phyloP scores from a whole-genome alignment of 2,888 invertebrate genomes.

The Acrobeloides nanus region DNA sequence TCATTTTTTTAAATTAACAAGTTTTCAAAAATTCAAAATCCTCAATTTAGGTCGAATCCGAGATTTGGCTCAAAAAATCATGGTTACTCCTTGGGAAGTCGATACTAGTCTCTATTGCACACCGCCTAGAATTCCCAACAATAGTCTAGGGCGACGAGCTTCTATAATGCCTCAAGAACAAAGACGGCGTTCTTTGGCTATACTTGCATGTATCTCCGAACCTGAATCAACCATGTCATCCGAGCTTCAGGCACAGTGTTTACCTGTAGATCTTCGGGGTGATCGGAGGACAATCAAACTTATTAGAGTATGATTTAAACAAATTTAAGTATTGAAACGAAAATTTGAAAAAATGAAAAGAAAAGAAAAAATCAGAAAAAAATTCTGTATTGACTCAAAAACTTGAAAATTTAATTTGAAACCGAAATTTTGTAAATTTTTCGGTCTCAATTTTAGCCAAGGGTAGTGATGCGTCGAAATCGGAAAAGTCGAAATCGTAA shows the following conservation, averaged over 20 bases:
- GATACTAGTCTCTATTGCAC: conserved; percentile 36
- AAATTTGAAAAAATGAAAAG: too few relatives aligned
- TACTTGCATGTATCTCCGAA: conserved; percentile 32
- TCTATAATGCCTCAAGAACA: conserved; percentile 10
- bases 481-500: too few relatives aligned
- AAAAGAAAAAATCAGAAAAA: too few relatives aligned
- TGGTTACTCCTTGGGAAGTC: conserved; percentile 54
- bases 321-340: too few relatives aligned
- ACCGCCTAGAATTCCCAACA: conserved; percentile 29
- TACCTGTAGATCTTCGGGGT: conserved; percentile 62
- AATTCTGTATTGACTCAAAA: too few relatives aligned
- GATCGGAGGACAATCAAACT: conserved; percentile 62
- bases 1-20: too few relatives aligned
- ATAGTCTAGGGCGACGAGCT: conserved; percentile 12
- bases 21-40: too few relatives aligned
- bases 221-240: conserved; percentile 57
- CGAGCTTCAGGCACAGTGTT: conserved; percentile 59
- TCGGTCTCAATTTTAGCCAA: too few relatives aligned
- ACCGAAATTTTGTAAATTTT: too few relatives aligned
- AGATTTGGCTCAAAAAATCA: conserved; percentile 52
- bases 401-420: too few relatives aligned
- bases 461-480: too few relatives aligned
- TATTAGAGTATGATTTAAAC: conserved; percentile 63
- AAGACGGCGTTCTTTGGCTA: conserved; percentile 16
- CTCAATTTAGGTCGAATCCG: conserved; percentile 41